phyloP scores from a whole-genome alignment of 2,888 invertebrate species.

The Tortricodes alternella region DNA sequence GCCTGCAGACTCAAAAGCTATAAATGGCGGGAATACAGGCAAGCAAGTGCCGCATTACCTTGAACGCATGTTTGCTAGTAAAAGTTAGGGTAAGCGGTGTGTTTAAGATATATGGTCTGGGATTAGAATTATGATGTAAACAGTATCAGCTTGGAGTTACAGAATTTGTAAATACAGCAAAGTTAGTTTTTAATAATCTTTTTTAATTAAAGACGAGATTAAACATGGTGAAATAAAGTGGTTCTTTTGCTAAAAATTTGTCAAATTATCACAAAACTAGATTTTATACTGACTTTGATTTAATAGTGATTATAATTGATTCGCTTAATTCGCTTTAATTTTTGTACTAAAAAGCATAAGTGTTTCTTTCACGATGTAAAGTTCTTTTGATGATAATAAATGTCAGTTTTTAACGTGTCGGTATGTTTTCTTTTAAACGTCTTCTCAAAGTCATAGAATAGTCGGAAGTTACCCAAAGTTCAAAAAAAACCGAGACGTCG shows the following conservation, averaged over 20 bases:
- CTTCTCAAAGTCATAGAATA: too few species aligned
- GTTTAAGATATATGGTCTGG: too few species aligned
- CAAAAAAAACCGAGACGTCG: too few species aligned
- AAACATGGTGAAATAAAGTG: background rate
- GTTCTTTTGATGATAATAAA: constrained; percentile 61
- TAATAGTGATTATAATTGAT: constrained; percentile 19
- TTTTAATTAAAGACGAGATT: background rate
- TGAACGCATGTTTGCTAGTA: too few species aligned
- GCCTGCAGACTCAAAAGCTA: too few species aligned
- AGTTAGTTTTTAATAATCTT: background rate
- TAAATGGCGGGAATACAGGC: too few species aligned
- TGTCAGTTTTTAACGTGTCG: constrained; percentile 56
- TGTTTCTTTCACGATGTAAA: constrained; percentile 51
- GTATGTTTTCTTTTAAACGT: constrained; percentile 35
- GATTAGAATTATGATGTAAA: background rate
- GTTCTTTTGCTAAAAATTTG: constrained; percentile 1
- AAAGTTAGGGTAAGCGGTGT: too few species aligned
- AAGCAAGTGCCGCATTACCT: too few species aligned
- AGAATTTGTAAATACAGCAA: background rate
- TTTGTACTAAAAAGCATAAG: constrained; percentile 37
- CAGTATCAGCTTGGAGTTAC: background rate
- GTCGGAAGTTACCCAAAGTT: too few species aligned
- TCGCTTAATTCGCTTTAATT: constrained; percentile 33
- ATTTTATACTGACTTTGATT: constrained; percentile 24
- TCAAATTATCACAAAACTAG: constrained; percentile 18